Base-by-base conservation (phyloP, 2,888 invertebrate species). In the Zaprionus obscuricornis region DNA sequence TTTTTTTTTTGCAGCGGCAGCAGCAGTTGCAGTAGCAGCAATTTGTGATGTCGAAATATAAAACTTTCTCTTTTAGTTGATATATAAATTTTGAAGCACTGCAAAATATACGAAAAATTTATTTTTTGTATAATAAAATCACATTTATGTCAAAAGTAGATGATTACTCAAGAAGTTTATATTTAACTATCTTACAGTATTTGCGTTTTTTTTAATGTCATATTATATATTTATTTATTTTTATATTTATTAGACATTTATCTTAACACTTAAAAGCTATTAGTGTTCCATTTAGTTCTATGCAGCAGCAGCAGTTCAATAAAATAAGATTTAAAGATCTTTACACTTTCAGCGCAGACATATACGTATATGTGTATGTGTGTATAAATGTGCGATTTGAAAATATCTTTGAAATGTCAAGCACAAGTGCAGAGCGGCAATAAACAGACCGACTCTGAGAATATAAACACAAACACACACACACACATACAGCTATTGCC, bases 371-470 rank as follows among this genome's bases (percentile, higher is more conserved):
- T 7, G 22, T 5, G 18, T 31, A 39, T n/a, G n/a, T n/a, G n/a
- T n/a, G n/a, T n/a, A n/a, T n/a, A 22, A 22, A 22, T 22, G 22
- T 22, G 58, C 58, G 62, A 75, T 75, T 78, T 68, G 59, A 69
- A 83, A 79, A 83, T 85, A 74, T 83, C 81, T 76, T 31, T 36
- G 71, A 42, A 64, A 74, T 76, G 76, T 75, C 68, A 78, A 73
- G 67, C 64, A 59, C 64, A 78, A 85, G 55, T 65, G 70, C 58
- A 66, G 58, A 75, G 72, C 70, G 70, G 50, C 76, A 68, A 85
- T 85, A 83, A 79, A 73, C 58, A 66, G 67, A 39, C 57, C n/a
- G 36, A 46, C 40, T 37, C 34, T 45, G 24, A 36, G 49, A 31
- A 51, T 39, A 24, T n/a, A 45, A 27, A 29, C 20, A 51, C 33